Conservation (phyloP, 2,113 vertebrate genomes). For the Hiodon tergisus region DNA sequence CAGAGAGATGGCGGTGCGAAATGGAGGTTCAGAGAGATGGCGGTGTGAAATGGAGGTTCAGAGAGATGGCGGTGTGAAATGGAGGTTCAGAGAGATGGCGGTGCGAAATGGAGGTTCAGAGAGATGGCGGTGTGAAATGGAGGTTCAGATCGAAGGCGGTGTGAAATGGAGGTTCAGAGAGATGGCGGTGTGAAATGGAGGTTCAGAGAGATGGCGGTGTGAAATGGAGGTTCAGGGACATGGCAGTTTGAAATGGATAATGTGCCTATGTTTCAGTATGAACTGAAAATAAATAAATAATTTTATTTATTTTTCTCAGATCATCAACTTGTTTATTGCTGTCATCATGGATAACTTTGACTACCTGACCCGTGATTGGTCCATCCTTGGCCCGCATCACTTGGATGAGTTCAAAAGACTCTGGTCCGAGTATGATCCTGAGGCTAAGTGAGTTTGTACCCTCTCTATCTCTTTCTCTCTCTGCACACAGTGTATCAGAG, state of each 20-base stretch:
- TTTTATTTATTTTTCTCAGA: constrained; percentile 57
- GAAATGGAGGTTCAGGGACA: too few species aligned
- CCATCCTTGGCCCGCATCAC: constrained; percentile 87
- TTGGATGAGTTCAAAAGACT: constrained; percentile 92
- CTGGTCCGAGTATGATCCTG: constrained; percentile 92
- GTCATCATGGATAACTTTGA: constrained; percentile 97
- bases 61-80: too few species aligned
- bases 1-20: not conserved
- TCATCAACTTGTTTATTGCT: constrained; percentile 89
- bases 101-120: too few species aligned
- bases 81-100: too few species aligned
- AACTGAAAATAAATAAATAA: too few species aligned
- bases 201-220: too few species aligned
- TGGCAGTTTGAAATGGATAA: too few species aligned
- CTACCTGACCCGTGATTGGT: constrained; percentile 91
- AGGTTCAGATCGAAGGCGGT: too few species aligned
- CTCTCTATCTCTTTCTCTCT: not conserved
- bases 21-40: not conserved
- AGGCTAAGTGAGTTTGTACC: constrained; percentile 74
- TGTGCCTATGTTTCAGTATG: too few species aligned
- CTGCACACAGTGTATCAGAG: not conserved
- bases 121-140: too few species aligned
- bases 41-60: not conserved
- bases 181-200: too few species aligned
- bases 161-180: too few species aligned